Conservation (phyloP, 2,797 vertebrate genomes). For the Hippopotamyrus pictus region DNA sequence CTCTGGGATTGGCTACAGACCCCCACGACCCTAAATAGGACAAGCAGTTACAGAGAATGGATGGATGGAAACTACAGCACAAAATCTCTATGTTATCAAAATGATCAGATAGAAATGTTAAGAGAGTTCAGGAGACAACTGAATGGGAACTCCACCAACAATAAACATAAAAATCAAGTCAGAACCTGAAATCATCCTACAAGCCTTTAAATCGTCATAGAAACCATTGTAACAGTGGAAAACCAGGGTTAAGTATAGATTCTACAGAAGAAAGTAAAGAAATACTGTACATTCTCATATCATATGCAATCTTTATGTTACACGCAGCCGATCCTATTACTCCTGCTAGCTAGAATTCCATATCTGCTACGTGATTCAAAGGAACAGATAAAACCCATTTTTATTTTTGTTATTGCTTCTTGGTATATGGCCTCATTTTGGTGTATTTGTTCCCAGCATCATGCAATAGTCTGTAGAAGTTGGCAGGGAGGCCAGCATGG, state of each 20-base stretch:
- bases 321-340: background rate
- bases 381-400: slow-evolving; percentile 1
- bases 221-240: background rate
- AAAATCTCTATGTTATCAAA: background rate
- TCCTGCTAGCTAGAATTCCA: background rate
- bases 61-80: background rate
- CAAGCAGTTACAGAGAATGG: background rate
- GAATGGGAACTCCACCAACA: background rate
- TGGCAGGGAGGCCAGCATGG: slow-evolving; percentile 33
- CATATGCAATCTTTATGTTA: background rate
- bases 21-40: background rate
- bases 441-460: background rate
- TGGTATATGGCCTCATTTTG: background rate
- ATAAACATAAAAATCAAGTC: background rate
- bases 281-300: background rate
- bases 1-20: background rate
- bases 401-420: background rate
- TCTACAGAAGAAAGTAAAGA: background rate
- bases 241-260: background rate
- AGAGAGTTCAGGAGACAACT: background rate
- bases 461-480: background rate
- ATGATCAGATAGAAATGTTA: background rate
- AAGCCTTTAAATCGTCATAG: background rate
- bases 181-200: background rate
- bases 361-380: background rate